A percentile compares a stretch with the other conserved stretches of the same genome.
phyloP scores from a whole-genome alignment of 2,888 invertebrate genomes.

The Drosophila austrosaltans region DNA sequence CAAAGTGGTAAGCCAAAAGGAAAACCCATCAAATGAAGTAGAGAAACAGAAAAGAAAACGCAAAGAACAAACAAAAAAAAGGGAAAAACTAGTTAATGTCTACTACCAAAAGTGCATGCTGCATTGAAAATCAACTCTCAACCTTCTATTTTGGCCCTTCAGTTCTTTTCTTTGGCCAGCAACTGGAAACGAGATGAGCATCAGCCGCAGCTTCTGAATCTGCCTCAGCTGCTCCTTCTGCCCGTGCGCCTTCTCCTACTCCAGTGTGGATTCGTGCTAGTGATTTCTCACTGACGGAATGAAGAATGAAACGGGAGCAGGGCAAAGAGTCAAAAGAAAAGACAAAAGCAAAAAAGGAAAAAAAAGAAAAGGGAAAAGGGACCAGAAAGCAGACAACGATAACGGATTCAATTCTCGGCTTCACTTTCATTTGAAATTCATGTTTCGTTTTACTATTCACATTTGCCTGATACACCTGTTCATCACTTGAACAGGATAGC shows the following conservation, averaged over 20 bases:
- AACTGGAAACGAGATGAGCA: conserved; percentile 12
- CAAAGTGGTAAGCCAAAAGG: neutral
- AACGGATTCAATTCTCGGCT: conserved; percentile 28
- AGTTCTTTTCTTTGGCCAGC: neutral
- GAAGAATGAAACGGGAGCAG: neutral
- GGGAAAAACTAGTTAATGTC: neutral
- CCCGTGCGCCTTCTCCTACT: neutral
- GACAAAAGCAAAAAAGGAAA: neutral
- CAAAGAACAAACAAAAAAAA: no score
- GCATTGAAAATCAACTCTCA: neutral
- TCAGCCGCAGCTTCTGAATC: conserved; percentile 4
- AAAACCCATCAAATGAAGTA: neutral
- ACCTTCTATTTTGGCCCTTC: neutral
- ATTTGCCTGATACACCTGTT: conserved; percentile 38
- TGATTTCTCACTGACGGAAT: neutral
- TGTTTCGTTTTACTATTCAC: conserved; percentile 54
- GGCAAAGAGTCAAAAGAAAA: neutral
- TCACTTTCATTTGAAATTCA: conserved; percentile 58
- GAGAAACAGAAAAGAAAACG: no score
- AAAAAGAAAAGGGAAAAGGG: neutral
- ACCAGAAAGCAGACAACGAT: conserved; percentile 12
- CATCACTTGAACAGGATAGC: neutral
- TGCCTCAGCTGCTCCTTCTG: conserved; percentile 23
- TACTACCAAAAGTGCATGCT: neutral
- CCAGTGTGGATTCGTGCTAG: neutral